A percentile compares a stretch with the other conserved stretches of the same genome.
Evolutionary conservation across 2,113 vertebrate species (phyloP).

Genomic region (Mus spicilegus): DNA sequence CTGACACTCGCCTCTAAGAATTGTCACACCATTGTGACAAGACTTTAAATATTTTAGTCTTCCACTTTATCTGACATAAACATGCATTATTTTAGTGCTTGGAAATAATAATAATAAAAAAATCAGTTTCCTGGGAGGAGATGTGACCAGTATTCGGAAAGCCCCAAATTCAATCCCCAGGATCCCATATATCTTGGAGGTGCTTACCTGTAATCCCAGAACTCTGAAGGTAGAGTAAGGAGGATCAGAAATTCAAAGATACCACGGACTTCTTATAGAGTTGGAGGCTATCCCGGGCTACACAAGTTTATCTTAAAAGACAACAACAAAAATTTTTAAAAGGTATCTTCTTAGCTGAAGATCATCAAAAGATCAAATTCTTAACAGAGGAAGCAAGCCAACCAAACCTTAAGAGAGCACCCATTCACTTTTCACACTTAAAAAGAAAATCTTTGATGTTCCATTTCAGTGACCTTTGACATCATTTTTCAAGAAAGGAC

Average conservation of each 20-base stretch:
- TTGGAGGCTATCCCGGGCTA: background rate
- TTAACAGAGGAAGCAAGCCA: background rate
- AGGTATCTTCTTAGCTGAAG: background rate
- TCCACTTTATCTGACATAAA: background rate
- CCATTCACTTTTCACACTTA: background rate
- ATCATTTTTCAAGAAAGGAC: background rate
- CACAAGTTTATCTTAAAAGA: background rate
- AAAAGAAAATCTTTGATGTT: background rate
- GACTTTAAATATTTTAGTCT: background rate
- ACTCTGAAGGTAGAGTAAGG: background rate
- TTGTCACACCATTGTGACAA: background rate
- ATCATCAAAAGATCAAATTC: constrained; percentile 32
- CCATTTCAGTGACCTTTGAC: background rate
- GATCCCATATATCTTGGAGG: background rate
- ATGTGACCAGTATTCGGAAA: background rate
- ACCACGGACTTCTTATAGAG: background rate
- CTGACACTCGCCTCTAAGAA: background rate
- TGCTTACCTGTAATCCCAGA: background rate
- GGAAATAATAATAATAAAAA: background rate
- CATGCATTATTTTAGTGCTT: background rate
- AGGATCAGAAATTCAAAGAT: background rate
- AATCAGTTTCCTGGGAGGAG: background rate
- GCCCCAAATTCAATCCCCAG: background rate
- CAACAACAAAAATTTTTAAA: background rate
- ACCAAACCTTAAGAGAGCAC: background rate